phyloP scores from a whole-genome alignment of 2,113 vertebrate genomes.

The Megaleporinus macrocephalus region DNA sequence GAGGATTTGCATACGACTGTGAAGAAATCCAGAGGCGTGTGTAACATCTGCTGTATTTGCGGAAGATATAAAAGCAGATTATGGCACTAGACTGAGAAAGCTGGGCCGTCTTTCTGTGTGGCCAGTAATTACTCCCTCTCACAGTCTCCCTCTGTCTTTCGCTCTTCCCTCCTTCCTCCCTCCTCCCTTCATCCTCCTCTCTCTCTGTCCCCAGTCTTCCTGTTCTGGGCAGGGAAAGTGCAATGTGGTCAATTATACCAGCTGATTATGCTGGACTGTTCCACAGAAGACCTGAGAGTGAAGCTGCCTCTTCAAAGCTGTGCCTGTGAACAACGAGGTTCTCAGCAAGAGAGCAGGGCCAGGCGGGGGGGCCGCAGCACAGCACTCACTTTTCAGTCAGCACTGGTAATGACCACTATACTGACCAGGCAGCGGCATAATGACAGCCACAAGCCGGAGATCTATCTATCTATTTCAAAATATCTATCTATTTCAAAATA shows the following conservation, averaged over 20 bases:
- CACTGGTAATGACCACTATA: conserved; percentile 15
- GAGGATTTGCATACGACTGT: background rate
- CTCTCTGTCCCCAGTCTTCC: background rate
- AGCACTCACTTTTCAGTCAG: background rate
- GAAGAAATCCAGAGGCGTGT: background rate
- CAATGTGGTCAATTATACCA: conserved; percentile 47
- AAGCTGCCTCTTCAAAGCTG: conserved; percentile 30
- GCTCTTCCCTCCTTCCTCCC: background rate
- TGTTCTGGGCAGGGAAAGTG: conserved; percentile 4
- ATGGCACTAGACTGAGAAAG: conserved; percentile 4
- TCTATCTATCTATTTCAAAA: too few species aligned
- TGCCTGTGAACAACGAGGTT: conserved; percentile 19
- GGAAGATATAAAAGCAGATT: conserved; percentile 9
- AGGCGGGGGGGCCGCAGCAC: background rate
- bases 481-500: too few species aligned
- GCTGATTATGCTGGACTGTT: conserved; percentile 29
- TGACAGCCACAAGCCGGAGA: background rate
- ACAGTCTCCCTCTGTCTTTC: background rate
- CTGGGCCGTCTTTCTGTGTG: background rate
- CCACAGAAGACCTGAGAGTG: conserved; percentile 27
- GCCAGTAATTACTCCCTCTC: conserved; percentile 39
- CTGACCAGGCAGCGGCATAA: background rate
- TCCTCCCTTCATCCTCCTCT: conserved; percentile 9
- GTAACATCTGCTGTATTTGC: background rate
- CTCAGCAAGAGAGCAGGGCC: background rate